Evolutionary conservation across 2,888 invertebrate species (phyloP), one percentile per base, ranked within the genome.

Genomic region (Polymixis flavicincta): DNA sequence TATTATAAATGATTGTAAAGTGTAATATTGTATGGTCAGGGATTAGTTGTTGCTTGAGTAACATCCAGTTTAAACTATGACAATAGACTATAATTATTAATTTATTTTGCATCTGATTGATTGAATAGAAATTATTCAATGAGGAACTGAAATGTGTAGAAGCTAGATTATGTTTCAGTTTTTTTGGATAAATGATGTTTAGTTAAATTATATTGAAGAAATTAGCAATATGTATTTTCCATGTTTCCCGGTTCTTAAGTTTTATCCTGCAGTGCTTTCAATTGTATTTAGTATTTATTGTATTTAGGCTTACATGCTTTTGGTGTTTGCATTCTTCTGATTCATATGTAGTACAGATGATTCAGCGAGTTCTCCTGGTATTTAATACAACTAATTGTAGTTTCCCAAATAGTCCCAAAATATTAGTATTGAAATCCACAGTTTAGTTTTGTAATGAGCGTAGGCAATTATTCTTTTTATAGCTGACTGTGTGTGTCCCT

Each of bases 61-160:
- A 60, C 37, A 60, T 54, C 17, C 7, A 63, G 32, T 63, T 37
- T 73, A 22, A 63, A 57, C 67, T 52, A 63, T n/a, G 42, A 63
- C 82, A 81, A 82, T 82, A 48, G 32, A 28, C 61, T 52, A 57
- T 78, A 64, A 28, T 52, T 37, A 57, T 74, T 67, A 50, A 66
- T 61, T 61, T 32, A 45, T 45, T 61, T 55, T 55, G n/a, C 13
- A n/a, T 64, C n/a, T 50, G 14, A 67, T 57, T 52, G 42, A 59
- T 55, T 61, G 17, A 80, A 73, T 66, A 17, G 2, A 57, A 48
- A 42, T 55, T 17, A 32, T 64, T 72, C 22, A 57, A 32, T 28
- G 25, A 19, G 25, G 22, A 52, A 37, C 32, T 1, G 3, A 37
- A 72, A 48, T 63, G 50, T 37, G 19, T 48, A 5, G 9, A 69